Evolutionary conservation across 92 coral and sea anemone species (phyloP), one percentile per base, ranked within the genome.

Genomic region (Porites rus): DNA sequence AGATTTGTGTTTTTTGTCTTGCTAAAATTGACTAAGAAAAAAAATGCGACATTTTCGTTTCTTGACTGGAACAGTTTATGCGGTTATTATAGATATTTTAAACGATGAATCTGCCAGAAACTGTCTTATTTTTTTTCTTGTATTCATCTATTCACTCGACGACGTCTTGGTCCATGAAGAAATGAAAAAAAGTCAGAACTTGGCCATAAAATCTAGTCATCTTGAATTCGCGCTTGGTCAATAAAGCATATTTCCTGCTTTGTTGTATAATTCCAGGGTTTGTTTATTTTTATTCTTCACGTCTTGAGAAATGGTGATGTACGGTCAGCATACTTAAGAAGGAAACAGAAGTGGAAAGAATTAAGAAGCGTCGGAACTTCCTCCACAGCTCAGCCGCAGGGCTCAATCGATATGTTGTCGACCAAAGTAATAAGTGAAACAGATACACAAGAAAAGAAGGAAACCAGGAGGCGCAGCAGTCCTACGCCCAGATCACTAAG

Each of bases 241-340:
- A 8, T 10, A 12, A 56, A 3, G 16, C 11, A 10, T 10, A 14
- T 56, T 56, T 8, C 11, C 16, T 12, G 11, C 1, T 17, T 14
- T 56, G 10, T 13, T 46, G 19, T 16, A 56, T 24, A 53, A 4
- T 71, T 82, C 11, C 65, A 91, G 94, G 94, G 94, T n/a, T 91
- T 91, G 24, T 54, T 91, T 17, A 82, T 91, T 50, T 91, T 91
- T 54, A 25, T 91, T 1, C 73, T 91, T 50, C 91, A 91, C 54
- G 88, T 82, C 12, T 60, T 91, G 51, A 85, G 94, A 31, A 91
- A 88, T 74, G 64, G 86, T n/a, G 94, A 91, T 67, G 86, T 91
- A 13, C 77, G 77, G 21, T 9, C 18, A 8, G 77, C 89, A 3
- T 85, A 60, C 56, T 71, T 13, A 16, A 63, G 82, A 20, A 85